Base-by-base conservation (phyloP, 1,140 invertebrate species). In the Ganaspis sp. region DNA sequence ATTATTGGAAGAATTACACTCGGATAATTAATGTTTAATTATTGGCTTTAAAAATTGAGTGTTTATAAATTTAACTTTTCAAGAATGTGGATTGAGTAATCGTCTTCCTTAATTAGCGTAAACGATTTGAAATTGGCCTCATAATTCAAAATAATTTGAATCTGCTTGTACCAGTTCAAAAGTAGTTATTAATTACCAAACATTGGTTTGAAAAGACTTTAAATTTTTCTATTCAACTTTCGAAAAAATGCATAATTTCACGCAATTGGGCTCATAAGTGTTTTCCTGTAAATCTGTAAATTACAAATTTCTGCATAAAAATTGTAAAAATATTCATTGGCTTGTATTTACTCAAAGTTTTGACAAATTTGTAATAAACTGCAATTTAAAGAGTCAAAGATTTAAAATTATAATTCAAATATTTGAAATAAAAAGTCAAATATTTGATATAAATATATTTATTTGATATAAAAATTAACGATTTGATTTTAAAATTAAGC, bases 121-220 rank as follows among this genome's bases (percentile, higher is more conserved):
- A 49, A n/a, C 45, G 45, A n/a, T 49, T 49, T 49, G n/a, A 49
- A 49, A 49, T 49, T 49, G n/a, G 45, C 45, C n/a, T 17, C 45
- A 4, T 17, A 49, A 49, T 49, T 49, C 45, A 49, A 8, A 49
- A 49, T 17, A 49, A 49, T 49, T 49, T 49, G 45, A n/a, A n/a
- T 49, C 17, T 17, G 17, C 45, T 49, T 5, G 45, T 3, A 49
- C 1, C n/a, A 49, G 17, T 45, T 45, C 40, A 45, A 9, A 15
- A 45, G 45, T 49, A 49, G 45, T 49, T 49, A 45, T 49, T 49
- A 45, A 49, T n/a, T 49, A 17, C 1, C 45, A 49, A 49, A 49
- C 0, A 1, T 49, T n/a, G 6, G n/a, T 17, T 49, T 49, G 15
- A 49, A 49, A n/a, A n/a, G 17, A 17, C 3, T 3, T 45, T 45